A percentile compares a stretch with the other conserved stretches of the same genome.
Conservation (phyloP, 2,797 vertebrate species). For the Dallia pectoralis region DNA sequence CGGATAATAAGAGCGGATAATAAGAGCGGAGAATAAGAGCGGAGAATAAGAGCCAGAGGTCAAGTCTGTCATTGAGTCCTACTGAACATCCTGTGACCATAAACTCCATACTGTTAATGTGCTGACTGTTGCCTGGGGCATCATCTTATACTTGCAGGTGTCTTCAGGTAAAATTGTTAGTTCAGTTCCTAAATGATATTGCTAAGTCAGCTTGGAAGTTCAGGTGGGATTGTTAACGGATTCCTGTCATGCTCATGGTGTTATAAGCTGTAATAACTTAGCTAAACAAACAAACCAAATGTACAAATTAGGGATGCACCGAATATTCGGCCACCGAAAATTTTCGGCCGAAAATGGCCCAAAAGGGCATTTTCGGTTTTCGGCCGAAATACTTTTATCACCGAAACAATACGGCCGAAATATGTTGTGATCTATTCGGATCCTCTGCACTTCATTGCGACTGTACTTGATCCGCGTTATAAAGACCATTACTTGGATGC, state of each 20-base stretch:
- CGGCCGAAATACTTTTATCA: no score
- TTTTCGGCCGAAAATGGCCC: no score
- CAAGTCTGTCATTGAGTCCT: slow-evolving; percentile 41
- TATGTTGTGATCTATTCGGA: no score
- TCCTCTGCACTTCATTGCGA: no score
- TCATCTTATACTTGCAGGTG: background rate
- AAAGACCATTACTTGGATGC: no score
- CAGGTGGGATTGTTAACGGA: background rate
- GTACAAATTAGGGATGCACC: no score
- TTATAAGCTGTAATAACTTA: background rate
- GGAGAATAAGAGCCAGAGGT: slow-evolving; percentile 51
- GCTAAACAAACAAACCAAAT: background rate
- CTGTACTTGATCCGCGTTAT: no score
- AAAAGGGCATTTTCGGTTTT: no score
- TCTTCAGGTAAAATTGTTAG: background rate
- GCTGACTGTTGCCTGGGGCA: background rate
- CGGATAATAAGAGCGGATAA: slow-evolving; percentile 7
- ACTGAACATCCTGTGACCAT: background rate
- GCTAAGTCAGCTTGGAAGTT: background rate
- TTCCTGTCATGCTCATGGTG: background rate
- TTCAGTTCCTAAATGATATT: background rate
- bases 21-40: background rate
- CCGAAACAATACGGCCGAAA: no score
- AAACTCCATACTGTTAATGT: background rate
- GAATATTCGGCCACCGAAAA: no score